These are phyloP conservation scores for Mylabris phalerata DNA, from an alignment of 1,140 invertebrate species.

Conservation along the genomic window DNA sequence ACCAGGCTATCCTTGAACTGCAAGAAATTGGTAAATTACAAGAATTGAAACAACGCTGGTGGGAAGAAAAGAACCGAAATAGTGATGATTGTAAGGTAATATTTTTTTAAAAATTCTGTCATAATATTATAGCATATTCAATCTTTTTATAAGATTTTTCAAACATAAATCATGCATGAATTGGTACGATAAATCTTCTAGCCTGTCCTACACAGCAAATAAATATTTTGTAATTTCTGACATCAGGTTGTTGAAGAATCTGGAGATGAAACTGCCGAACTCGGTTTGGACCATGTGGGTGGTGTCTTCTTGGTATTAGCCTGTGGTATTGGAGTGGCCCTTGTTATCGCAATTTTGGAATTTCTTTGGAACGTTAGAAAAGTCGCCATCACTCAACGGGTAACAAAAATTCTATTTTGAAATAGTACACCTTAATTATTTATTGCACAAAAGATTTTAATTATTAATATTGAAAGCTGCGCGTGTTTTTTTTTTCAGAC, in stretches of 20 bases:
- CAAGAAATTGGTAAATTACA: constrained; percentile 67
- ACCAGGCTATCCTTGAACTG: constrained; percentile 62
- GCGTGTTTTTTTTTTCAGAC: constrained; percentile 43
- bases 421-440: background rate
- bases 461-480: no score
- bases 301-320: constrained; percentile 85
- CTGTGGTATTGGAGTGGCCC: constrained; percentile 57
- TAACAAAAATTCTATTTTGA: constrained; percentile 33
- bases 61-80: constrained; percentile 52
- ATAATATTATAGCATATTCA: background rate
- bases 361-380: constrained; percentile 77
- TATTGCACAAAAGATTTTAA: no score
- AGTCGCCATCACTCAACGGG: constrained; percentile 68
- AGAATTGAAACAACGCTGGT: constrained; percentile 72
- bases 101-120: background rate
- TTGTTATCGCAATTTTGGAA: constrained; percentile 63
- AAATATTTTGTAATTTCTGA: no score
- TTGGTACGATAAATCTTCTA: no score
- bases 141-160: no score
- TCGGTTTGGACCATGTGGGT: constrained; percentile 75
- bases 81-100: constrained; percentile 43
- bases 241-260: constrained; percentile 24
- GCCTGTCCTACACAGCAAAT: no score
- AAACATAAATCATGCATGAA: no score
- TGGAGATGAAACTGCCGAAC: constrained; percentile 46